phyloP scores from a whole-genome alignment of 2,888 invertebrate species.

The Crepidodera aurea region DNA sequence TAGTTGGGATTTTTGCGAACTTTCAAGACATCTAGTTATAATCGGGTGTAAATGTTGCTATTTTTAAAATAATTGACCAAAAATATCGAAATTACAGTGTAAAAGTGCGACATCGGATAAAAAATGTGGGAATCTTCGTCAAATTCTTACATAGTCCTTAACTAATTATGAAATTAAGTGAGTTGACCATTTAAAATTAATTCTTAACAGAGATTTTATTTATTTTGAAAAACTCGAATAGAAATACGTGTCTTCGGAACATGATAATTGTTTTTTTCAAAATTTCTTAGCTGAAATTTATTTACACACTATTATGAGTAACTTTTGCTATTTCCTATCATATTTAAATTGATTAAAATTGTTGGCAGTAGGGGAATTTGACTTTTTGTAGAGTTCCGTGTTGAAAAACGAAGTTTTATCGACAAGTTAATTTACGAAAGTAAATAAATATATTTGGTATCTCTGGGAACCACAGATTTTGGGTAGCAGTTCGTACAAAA shows the following conservation, averaged over 20 bases:
- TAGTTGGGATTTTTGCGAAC: too few relatives aligned
- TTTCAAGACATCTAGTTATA: too few relatives aligned
- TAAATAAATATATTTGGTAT: neutral
- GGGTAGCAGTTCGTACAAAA: too few relatives aligned
- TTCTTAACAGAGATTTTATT: neutral
- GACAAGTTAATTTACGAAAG: slow-evolving; percentile 8
- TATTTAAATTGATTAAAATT: neutral
- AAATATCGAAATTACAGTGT: too few relatives aligned
- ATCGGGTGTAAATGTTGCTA: too few relatives aligned
- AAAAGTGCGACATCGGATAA: too few relatives aligned
- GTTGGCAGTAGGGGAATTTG: neutral
- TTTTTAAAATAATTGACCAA: too few relatives aligned
- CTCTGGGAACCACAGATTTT: too few relatives aligned
- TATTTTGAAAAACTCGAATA: neutral
- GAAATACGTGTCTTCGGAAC: neutral
- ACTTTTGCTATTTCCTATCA: neutral
- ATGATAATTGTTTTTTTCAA: neutral
- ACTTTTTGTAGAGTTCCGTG: neutral
- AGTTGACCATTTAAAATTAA: neutral
- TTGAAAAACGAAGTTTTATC: neutral
- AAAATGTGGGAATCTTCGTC: neutral
- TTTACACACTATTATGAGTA: neutral
- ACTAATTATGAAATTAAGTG: neutral
- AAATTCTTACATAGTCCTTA: neutral
- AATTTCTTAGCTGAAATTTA: neutral